Evolutionary conservation across 2,888 invertebrate genomes (phyloP).

Genomic region (Cephus runcator): DNA sequence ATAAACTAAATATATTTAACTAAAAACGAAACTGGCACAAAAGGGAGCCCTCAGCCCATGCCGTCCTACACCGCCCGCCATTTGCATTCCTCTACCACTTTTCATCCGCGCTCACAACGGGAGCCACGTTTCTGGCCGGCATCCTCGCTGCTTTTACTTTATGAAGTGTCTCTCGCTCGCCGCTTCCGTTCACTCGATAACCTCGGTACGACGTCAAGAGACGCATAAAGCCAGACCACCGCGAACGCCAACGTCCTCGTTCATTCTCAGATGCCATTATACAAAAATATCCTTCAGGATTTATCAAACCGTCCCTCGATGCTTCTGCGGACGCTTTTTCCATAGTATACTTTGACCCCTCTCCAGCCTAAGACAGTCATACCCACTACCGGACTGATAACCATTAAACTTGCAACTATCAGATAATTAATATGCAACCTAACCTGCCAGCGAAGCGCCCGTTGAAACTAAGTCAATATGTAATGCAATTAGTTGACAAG

Average conservation of each 20-base stretch:
- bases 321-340: neutral
- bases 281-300: neutral
- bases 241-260: neutral
- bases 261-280: neutral
- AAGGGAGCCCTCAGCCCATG: conserved; percentile 6
- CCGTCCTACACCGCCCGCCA: neutral
- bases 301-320: neutral
- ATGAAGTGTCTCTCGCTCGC: neutral
- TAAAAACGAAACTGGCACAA: conserved; percentile 29
- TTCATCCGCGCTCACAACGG: conserved; percentile 2
- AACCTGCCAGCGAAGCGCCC: conserved; percentile 20
- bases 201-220: neutral
- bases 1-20: conserved; percentile 20
- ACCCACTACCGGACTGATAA: conserved; percentile 5
- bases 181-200: neutral
- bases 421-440: conserved; percentile 55
- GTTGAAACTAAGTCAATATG: conserved; percentile 57
- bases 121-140: neutral
- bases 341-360: neutral
- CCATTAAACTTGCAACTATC: conserved; percentile 52
- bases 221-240: neutral
- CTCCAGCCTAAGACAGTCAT: neutral
- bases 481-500: conserved; percentile 58
- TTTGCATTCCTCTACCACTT: conserved; percentile 20
- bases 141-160: neutral